phyloP scores from a whole-genome alignment of 2,797 vertebrate species.

The Hypotaenidia okinawae region DNA sequence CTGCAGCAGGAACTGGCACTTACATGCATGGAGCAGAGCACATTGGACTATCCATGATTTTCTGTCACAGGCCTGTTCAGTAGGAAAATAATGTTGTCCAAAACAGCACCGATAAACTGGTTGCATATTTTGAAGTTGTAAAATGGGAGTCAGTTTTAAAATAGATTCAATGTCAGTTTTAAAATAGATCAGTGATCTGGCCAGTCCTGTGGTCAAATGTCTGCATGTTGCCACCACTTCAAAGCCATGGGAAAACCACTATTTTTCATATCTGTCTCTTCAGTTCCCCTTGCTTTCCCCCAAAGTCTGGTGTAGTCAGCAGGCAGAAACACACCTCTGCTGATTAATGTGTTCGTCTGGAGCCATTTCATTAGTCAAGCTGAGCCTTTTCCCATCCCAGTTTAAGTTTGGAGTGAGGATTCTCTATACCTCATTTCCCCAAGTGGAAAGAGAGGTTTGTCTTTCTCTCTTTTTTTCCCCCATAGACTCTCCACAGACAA shows the following conservation, averaged over 20 bases:
- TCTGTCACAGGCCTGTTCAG: rapidly evolving
- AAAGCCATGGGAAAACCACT: background rate
- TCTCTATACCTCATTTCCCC: background rate
- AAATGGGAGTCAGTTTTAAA: background rate
- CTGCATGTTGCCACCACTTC: background rate
- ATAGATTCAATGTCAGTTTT: background rate
- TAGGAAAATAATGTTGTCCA: background rate
- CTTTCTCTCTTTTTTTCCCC: background rate
- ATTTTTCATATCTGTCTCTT: background rate
- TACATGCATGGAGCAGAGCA: background rate
- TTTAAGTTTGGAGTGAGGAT: background rate
- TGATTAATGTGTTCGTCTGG: background rate
- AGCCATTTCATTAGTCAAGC: background rate
- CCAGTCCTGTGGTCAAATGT: background rate
- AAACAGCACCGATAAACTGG: background rate
- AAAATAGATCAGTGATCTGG: background rate
- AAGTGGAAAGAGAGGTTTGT: background rate
- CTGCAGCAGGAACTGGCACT: background rate
- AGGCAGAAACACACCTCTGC: background rate
- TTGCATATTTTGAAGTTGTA: background rate
- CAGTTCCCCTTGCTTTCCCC: background rate
- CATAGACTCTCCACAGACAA: background rate
- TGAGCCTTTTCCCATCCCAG: background rate
- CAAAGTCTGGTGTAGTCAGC: background rate
- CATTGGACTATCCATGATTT: background rate